Percentiles rank a stretch among this genome's conserved stretches.
Conservation (phyloP, 1,140 invertebrate genomes). For the Idris sp. region DNA sequence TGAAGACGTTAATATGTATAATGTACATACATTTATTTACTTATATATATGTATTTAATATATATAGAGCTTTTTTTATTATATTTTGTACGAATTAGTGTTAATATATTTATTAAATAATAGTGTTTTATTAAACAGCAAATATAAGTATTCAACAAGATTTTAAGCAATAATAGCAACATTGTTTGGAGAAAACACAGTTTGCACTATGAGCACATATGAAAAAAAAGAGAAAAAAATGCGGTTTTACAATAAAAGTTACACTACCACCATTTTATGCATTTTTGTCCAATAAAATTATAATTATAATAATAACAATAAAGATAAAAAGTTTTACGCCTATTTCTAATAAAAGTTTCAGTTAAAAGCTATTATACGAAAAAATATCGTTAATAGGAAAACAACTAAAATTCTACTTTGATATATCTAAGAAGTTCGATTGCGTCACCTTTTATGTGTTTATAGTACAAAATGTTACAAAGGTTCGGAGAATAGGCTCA, state of each 20-base stretch:
- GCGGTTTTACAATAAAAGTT: constrained; percentile 29
- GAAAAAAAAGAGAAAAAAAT: constrained; percentile 54
- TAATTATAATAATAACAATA: constrained; percentile 62
- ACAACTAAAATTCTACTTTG: constrained; percentile 45
- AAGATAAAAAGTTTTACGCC: constrained; percentile 53
- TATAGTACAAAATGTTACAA: constrained; percentile 63
- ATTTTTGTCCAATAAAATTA: constrained; percentile 62
- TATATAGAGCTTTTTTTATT: constrained; percentile 62
- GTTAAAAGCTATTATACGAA: constrained; percentile 37
- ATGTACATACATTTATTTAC: constrained; percentile 57
- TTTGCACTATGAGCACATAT: constrained; percentile 56
- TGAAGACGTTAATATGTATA: constrained; percentile 8
- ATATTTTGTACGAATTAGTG: constrained; percentile 71
- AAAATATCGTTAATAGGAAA: constrained; percentile 29
- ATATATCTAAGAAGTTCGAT: constrained; percentile 25
- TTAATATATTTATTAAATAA: constrained; percentile 67
- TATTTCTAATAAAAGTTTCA: constrained; percentile 36
- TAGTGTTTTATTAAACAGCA: constrained; percentile 72
- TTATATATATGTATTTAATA: constrained; percentile 64
- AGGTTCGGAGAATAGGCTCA: constrained; percentile 21
- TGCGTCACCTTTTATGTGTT: constrained; percentile 23
- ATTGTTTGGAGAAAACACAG: constrained; percentile 63
- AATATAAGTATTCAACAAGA: constrained; percentile 76
- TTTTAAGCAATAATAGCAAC: constrained; percentile 73
- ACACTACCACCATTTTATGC: constrained; percentile 27